Evolutionary conservation across 2,113 vertebrate species (phyloP), one percentile per base, ranked within the genome.

Genomic region (Neomonachus schauinslandi): DNA sequence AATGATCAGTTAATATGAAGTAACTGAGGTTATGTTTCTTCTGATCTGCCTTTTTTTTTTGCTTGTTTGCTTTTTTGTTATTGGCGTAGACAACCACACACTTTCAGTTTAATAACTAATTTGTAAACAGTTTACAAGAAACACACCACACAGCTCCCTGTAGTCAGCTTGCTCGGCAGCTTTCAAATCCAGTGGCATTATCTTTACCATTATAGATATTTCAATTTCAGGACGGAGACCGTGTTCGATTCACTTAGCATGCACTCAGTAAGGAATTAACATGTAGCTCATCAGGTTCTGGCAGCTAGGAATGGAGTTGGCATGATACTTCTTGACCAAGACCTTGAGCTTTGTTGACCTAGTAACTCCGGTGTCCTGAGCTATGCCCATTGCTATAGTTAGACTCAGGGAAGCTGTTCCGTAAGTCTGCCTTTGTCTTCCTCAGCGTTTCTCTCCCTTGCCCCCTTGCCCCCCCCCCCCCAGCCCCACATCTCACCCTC

Each of bases 21-120:
- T 79, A 79, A 97, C 72, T 96, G 42, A 85, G 55, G 61, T 59
- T 95, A 3, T 76, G 72, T 96, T 93, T 96, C 90, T 92, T 86
- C 61, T 63, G 36, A 88, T 91, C 36, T 79, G 53, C 63, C 51
- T 31, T 95, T 71, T 28, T 65, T 61, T 71, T 80, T 90, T 46
- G 77, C 39, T 81, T 87, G 49, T 89, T 93, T 87, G 33, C 10
- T 79, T 39, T 97, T 83, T 95, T 76, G n/a, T 95, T 96, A 89
- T 85, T 81, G 65, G 94, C 88, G 9, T 71, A 94, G 67, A 96
- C 77, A 95, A 57, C 65, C 46, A 61, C 77, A 91, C 13, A 61
- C 31, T n/a, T 63, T 42, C 36, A 77, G 39, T 96, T 95, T 91
- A 33, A 57, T 89, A 93, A 71, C 69, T 81, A 71, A 94, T 94